Evolutionary conservation across 1,140 invertebrate genomes (phyloP).

Genomic region (Spodoptera litura): DNA sequence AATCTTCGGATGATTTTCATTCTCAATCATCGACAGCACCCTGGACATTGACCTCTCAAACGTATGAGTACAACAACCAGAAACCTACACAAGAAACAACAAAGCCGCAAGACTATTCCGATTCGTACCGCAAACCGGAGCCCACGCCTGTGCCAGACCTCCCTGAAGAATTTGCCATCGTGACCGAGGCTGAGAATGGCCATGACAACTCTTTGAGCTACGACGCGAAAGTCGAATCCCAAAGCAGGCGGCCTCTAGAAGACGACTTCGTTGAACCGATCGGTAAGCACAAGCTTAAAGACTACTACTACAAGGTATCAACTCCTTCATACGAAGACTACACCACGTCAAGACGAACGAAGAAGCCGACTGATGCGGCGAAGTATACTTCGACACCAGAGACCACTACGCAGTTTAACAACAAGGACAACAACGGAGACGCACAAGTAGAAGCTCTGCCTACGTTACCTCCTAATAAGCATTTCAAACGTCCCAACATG

Average conservation of each 20-base stretch:
- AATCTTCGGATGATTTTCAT: constrained; percentile 73
- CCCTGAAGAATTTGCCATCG: constrained; percentile 76
- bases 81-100: constrained; percentile 66
- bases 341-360: constrained; percentile 70
- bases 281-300: constrained; percentile 77
- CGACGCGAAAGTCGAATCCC: constrained; percentile 73
- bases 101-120: constrained; percentile 61
- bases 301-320: constrained; percentile 81
- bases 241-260: constrained; percentile 77
- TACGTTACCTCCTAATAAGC: constrained; percentile 80
- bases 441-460: constrained; percentile 70
- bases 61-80: constrained; percentile 62
- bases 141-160: constrained; percentile 64
- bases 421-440: constrained; percentile 65
- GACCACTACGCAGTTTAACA: constrained; percentile 57
- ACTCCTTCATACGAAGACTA: constrained; percentile 71
- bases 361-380: constrained; percentile 73
- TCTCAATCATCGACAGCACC: constrained; percentile 65
- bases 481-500: constrained; percentile 80
- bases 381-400: constrained; percentile 58
- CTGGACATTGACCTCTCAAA: constrained; percentile 67
- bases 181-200: constrained; percentile 76
- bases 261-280: constrained; percentile 79
- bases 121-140: constrained; percentile 60
- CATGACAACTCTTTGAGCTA: constrained; percentile 76